These are phyloP conservation scores for Danio tinwini DNA, from an alignment of 2,797 vertebrate species.

Conservation along the genomic window DNA sequence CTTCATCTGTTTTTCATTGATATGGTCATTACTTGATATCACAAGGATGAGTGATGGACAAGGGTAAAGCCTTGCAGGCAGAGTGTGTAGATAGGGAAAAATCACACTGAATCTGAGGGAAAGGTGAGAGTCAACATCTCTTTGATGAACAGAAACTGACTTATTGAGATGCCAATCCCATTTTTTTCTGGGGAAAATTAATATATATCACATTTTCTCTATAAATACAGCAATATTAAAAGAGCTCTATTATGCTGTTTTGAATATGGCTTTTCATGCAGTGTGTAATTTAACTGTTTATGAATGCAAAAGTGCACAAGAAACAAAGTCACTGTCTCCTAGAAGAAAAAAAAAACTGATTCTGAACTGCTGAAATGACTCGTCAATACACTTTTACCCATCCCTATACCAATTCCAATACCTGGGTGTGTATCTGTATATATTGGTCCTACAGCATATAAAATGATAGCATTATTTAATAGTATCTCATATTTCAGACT, in stretches of 20 bases:
- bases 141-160: constrained; percentile 1
- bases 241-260: neutral
- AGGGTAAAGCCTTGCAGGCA: constrained; percentile 13
- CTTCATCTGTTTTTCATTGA: constrained; percentile 44
- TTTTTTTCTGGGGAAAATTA: neutral
- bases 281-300: no score
- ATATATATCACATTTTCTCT: neutral
- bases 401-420: no score
- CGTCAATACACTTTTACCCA: no score
- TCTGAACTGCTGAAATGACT: no score
- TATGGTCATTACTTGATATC: constrained; percentile 41
- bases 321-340: no score
- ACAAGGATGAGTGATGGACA: constrained; percentile 5
- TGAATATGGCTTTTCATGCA: no score
- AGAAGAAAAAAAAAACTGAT: no score
- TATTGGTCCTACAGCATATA: no score
- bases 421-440: no score
- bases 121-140: constrained; percentile 27
- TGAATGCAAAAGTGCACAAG: no score
- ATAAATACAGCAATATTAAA: neutral
- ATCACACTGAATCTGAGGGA: neutral
- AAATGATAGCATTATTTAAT: no score
- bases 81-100: constrained; percentile 12
- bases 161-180: neutral
- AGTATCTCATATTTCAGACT: no score